Base-by-base conservation (phyloP, 92 coral and sea anemone species). In the Epizoanthus stellaris region DNA sequence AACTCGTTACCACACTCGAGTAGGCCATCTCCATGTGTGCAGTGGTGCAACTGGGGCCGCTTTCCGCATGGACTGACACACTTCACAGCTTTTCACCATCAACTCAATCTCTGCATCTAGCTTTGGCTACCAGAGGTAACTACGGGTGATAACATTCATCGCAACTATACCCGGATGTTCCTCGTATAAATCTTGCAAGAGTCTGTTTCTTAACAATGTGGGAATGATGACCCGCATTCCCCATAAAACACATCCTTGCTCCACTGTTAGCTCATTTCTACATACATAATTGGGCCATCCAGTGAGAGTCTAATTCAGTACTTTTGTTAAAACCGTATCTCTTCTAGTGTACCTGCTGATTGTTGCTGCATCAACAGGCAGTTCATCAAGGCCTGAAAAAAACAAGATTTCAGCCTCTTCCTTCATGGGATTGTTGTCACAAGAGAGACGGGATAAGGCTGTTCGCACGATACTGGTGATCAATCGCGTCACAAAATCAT, bases 201-300 rank as follows among this genome's bases (percentile, higher is more conserved):
- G 62, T 38, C 67, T 82, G 70, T 84, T 80, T 61, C 89, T 17
- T 42, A 77, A 85, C 60, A 68, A 60, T 53, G 85, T 47, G n/a
- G 87, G 92, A 66, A 91, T 85, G 66, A 91, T 75, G 5, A 94
- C 93, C 9, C 92, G 82, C 85, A 86, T 66, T 63, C 95, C 95
- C 92, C 92, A 91, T 75, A 91, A 61, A 59, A 94, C 60, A 90
- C 94, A 94, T 79, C 92, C 97, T 80, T 93, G 89, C 34, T 93
- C 92, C 23, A 73, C 94, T 12, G 88, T 62, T 74, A 23, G 25
- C 25, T 91, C 94, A 30, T 70, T 21, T 80, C 85, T 82, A 34
- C 85, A 86, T 16, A 91, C 88, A 17, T 74, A 17, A 47, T 70
- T 70, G 2, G 96, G 92, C 92, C 92, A 90, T 36, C 91, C 94